Evolutionary conservation across 2,113 vertebrate genomes (phyloP).

Genomic region (Romanogobio albipinnatus): DNA sequence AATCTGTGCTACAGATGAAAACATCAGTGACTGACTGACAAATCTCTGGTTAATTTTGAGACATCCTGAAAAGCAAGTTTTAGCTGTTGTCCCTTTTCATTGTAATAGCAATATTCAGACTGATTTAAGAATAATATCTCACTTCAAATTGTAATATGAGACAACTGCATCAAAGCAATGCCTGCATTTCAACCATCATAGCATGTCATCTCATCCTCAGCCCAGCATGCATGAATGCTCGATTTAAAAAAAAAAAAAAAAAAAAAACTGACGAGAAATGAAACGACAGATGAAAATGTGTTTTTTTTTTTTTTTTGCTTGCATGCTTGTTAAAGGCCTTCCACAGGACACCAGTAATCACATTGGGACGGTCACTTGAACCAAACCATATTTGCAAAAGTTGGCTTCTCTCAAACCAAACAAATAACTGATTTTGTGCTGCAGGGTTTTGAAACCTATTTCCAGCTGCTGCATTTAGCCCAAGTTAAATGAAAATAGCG

Average conservation of each 20-base stretch:
- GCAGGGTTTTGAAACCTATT: slow-evolving; percentile 66
- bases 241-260: slow-evolving; percentile 15
- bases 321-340: slow-evolving; percentile 36
- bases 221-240: slow-evolving; percentile 19
- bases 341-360: slow-evolving; percentile 20
- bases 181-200: slow-evolving; percentile 23
- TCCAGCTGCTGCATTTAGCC: slow-evolving; percentile 62
- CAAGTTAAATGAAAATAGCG: slow-evolving; percentile 67
- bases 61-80: slow-evolving; percentile 6
- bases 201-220: slow-evolving; percentile 1
- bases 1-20: neutral
- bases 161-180: slow-evolving; percentile 19
- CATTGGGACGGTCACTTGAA: slow-evolving; percentile 60
- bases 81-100: slow-evolving; percentile 10
- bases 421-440: slow-evolving; percentile 70
- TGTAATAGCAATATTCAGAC: neutral
- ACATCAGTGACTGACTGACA: neutral
- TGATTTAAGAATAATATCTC: slow-evolving; percentile 19
- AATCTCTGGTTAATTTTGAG: neutral
- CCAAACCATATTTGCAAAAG: slow-evolving; percentile 61
- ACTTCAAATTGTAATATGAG: slow-evolving; percentile 5
- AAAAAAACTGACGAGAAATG: neutral
- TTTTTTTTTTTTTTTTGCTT: neutral
- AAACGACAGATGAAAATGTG: neutral
- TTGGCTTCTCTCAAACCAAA: slow-evolving; percentile 66